Percentiles rank a stretch among this genome's conserved stretches.
phyloP scores from a whole-genome alignment of 2,113 vertebrate genomes.

The Phycodurus eques region DNA sequence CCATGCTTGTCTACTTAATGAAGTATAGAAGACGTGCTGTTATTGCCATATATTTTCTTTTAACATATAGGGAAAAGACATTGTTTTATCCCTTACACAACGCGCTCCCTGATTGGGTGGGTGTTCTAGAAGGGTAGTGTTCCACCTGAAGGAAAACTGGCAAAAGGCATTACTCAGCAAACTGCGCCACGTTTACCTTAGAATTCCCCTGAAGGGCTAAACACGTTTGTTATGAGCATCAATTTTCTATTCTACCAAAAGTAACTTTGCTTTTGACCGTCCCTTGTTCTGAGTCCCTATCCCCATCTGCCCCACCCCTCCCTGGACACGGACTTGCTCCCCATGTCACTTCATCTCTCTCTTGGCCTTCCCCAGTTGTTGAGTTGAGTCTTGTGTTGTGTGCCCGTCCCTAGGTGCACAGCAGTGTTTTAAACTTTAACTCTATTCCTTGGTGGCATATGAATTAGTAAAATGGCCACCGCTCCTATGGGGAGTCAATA shows the following conservation, averaged over 20 bases:
- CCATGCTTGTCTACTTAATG: too few relatives aligned
- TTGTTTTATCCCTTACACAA: too few relatives aligned
- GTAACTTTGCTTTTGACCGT: background rate
- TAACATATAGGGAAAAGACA: too few relatives aligned
- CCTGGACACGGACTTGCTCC: background rate
- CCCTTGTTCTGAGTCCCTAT: slow-evolving; percentile 19
- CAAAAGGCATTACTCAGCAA: too few relatives aligned
- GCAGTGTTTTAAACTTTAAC: slow-evolving; percentile 74
- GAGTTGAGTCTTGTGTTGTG: slow-evolving; percentile 60
- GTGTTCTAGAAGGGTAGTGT: too few relatives aligned
- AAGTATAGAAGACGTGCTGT: too few relatives aligned
- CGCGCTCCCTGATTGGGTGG: too few relatives aligned
- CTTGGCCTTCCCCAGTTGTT: slow-evolving; percentile 36
- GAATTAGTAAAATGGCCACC: slow-evolving; percentile 80
- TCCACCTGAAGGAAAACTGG: too few relatives aligned
- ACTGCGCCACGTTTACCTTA: too few relatives aligned
- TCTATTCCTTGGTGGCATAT: slow-evolving; percentile 79
- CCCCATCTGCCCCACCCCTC: background rate
- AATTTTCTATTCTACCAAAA: background rate
- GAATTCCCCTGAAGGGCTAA: too few relatives aligned
- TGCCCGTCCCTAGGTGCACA: slow-evolving; percentile 60
- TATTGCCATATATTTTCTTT: too few relatives aligned
- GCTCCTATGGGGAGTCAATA: slow-evolving; percentile 78
- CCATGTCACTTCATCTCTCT: slow-evolving; percentile 21
- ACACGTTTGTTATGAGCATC: background rate